phyloP scores from a whole-genome alignment of 1,140 invertebrate genomes.

The Magallana ariakensis region DNA sequence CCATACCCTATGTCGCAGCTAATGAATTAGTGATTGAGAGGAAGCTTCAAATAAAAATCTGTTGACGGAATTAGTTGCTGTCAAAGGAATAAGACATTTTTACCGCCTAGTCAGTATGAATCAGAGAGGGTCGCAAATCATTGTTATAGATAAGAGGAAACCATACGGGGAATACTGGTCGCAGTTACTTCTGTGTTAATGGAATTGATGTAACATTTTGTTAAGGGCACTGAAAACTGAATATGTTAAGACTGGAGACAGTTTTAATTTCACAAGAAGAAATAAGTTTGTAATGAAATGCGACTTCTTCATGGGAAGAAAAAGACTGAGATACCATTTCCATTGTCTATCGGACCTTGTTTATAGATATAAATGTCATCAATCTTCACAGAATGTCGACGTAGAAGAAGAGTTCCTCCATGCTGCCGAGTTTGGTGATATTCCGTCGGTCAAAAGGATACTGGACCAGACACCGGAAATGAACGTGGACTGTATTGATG shows the following conservation, averaged over 20 bases:
- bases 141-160: not conserved
- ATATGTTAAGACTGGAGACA: too few species aligned
- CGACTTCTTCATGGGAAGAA: conserved; percentile 17
- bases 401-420: conserved; percentile 68
- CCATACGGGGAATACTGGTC: not conserved
- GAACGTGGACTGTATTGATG: conserved; percentile 69
- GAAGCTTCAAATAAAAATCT: conserved; percentile 16
- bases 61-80: not conserved
- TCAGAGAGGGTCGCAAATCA: not conserved
- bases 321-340: conserved; percentile 35
- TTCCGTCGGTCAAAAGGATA: conserved; percentile 65
- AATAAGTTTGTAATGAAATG: conserved; percentile 4
- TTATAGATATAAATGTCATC: conserved; percentile 58
- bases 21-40: conserved; percentile 9
- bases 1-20: not conserved
- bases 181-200: not conserved
- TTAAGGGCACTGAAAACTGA: not conserved
- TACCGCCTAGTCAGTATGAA: not conserved
- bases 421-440: conserved; percentile 70
- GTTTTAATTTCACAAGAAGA: too few species aligned
- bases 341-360: conserved; percentile 45
- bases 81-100: conserved; percentile 20
- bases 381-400: conserved; percentile 60
- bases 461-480: conserved; percentile 66
- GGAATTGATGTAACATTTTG: not conserved